Conservation (phyloP, 1,140 invertebrate species). For the Delia radicum region DNA sequence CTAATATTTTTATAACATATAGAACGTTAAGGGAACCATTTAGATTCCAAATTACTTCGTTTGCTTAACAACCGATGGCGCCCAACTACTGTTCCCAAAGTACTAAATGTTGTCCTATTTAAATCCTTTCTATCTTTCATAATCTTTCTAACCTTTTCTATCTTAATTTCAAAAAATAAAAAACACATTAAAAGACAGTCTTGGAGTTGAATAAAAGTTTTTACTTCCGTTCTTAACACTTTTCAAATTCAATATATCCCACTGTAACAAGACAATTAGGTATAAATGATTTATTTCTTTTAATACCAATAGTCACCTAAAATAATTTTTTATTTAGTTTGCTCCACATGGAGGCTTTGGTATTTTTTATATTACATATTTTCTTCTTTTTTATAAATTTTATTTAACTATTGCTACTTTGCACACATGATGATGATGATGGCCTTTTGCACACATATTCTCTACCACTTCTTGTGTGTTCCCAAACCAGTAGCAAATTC, state of each 20-base stretch:
- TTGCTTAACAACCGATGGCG: too few species aligned
- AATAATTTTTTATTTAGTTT: neutral
- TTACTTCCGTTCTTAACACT: too few species aligned
- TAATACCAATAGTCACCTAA: neutral
- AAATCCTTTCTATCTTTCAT: too few species aligned
- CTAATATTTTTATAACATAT: too few species aligned
- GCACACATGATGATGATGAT: neutral
- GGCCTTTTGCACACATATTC: neutral
- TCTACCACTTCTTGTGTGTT: neutral
- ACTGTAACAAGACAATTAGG: neutral
- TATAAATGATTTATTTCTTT: neutral
- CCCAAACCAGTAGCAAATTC: neutral
- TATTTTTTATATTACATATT: neutral
- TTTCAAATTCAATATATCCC: neutral
- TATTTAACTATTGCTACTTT: neutral
- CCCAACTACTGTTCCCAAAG: too few species aligned
- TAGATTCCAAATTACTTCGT: too few species aligned
- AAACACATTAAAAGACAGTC: too few species aligned
- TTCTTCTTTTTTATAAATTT: neutral
- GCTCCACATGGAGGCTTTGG: neutral
- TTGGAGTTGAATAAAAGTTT: too few species aligned
- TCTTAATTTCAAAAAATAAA: too few species aligned
- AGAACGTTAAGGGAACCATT: too few species aligned
- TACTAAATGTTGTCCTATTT: too few species aligned
- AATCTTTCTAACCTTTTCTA: too few species aligned